Base-by-base conservation (phyloP, 2,888 invertebrate genomes). In the Euplagia quadripunctaria region DNA sequence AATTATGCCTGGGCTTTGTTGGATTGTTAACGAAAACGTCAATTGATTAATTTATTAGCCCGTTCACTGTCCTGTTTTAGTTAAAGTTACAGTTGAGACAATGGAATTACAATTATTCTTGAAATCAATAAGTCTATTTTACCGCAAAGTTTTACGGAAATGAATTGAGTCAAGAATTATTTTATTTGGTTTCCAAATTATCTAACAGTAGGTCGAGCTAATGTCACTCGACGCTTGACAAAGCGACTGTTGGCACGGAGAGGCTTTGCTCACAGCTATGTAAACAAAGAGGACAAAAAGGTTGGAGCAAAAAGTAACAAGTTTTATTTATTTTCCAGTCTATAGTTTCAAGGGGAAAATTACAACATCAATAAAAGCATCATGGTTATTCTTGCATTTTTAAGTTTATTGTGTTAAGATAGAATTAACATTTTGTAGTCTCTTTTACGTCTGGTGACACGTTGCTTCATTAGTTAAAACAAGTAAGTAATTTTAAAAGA, bases 191-290 rank as follows among this genome's bases (percentile, higher is more conserved):
- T 92, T 90, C 88, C 89, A 92, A 94, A 94, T 93, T 92, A 94
- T 94, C 92, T 90, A 92, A 91, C 94, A 92, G 91, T 90, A 88
- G 92, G 92, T 89, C 92, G 93, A 91, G 93, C 92, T 94, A 94
- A 94, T 94, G 94, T 94, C 92, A 92, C 90, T 91, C 91, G 91
- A 88, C 93, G 92, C 87, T 94, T 95, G 94, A 94, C 94, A 95
- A 95, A 95, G 94, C 94, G 94, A 92, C 92, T 92, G 93, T 93
- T 93, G 94, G 93, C 94, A 93, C 94, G 93, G 93, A 93, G 94
- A 94, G 92, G 93, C 93, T 94, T 93, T 92, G 90, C 93, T 91
- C 92, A 88, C 88, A 87, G 91, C 91, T 92, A 91, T 91, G 91
- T 92, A 93, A 94, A 95, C 93, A 93, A 92, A 91, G 88, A 89